Percentiles rank a stretch among this genome's conserved stretches.
These are phyloP conservation scores for Empis stercorea DNA, from an alignment of 2,888 invertebrate genomes.

Conservation along the genomic window DNA sequence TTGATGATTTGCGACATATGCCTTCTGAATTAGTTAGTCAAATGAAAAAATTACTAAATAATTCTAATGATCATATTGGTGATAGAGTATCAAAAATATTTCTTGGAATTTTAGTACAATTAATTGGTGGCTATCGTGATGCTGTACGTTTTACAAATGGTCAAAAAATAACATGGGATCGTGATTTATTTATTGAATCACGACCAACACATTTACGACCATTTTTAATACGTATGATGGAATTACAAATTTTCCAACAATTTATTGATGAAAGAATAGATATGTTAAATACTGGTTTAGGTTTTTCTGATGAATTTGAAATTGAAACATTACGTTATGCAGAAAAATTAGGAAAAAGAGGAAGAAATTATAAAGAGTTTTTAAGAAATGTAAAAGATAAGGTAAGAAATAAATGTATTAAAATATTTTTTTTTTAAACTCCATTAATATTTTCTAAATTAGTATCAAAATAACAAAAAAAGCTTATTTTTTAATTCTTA, in stretches of 20 bases:
- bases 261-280: constrained; percentile 87
- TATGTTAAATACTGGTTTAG: constrained; percentile 82
- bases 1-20: constrained; percentile 78
- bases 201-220: constrained; percentile 74
- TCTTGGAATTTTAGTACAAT: constrained; percentile 70
- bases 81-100: constrained; percentile 91
- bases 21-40: constrained; percentile 75
- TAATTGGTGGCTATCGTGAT: constrained; percentile 91
- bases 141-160: constrained; percentile 66
- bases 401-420: constrained; percentile 43
- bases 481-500: constrained; percentile 2
- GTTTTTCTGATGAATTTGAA: constrained; percentile 92
- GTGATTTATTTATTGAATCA: constrained; percentile 76
- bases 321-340: constrained; percentile 56
- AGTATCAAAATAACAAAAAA: constrained; percentile 3
- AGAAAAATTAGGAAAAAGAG: constrained; percentile 39
- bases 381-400: constrained; percentile 79
- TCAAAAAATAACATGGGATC: constrained; percentile 69
- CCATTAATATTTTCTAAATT: constrained; percentile 11
- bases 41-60: constrained; percentile 32
- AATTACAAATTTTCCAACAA: constrained; percentile 89
- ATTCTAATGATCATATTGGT: constrained; percentile 55
- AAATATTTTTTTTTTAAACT: too few relatives aligned
- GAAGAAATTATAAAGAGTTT: constrained; percentile 57
- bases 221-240: constrained; percentile 79